Evolutionary conservation across 2,113 vertebrate species (phyloP), one percentile per base, ranked within the genome.

Genomic region (Periophthalmus modestus): DNA sequence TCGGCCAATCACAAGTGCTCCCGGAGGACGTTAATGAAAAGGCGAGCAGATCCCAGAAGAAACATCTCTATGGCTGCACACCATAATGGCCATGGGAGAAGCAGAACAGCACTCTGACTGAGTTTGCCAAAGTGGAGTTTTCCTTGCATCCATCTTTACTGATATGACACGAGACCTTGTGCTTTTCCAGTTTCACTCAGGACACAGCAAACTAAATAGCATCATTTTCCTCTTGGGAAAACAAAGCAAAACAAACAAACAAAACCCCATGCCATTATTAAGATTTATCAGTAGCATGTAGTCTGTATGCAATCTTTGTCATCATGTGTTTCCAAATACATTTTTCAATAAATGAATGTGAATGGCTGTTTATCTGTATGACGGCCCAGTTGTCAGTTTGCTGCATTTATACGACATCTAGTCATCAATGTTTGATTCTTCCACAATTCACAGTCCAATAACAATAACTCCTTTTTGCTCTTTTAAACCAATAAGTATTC

Each of bases 21-120:
- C 85, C 88, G 48, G 75, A 75, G 85, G 89, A 88, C 74, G 69
- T 88, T 86, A 82, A 89, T 89, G 87, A 86, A 89, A 88, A 92
- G 85, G 81, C 77, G 84, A 73, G 33, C 74, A 50, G 70, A 75
- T 86, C 78, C 87, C 84, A 15, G 33, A 75, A 80, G 85, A 82
- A 85, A 83, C 36, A 68, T 46, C 23, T 46, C 65, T 5, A 36
- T 33, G 50, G 16, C 65, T 69, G 79, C 68, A 73, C 55, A 63
- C 75, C 34, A 85, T 78, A 78, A 82, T 75, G 73, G 81, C 69
- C 24, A 46, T 21, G 50, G 72, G 34, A 77, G 62, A 63, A 33
- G 48, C 71, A 67, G 47, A n/a, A 11, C 59, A 13, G 33, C 23
- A 69, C 48, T 52, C 52, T 69, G 23, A 19, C 33, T 50, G 50